Base-by-base conservation (phyloP, 1,140 invertebrate species). In the Magallana ariakensis region DNA sequence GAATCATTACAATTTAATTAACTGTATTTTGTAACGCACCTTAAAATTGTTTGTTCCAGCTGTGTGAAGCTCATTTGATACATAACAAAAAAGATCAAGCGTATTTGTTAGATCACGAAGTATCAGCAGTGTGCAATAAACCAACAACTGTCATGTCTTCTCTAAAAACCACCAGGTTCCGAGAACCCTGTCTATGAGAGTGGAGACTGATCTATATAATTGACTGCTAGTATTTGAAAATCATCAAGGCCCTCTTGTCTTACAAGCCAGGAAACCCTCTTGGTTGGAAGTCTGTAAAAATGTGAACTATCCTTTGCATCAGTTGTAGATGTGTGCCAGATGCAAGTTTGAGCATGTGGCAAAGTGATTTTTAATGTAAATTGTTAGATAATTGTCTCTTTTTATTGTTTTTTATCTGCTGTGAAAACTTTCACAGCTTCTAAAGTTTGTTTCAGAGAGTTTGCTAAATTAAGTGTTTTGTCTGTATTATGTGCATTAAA, bases 351-450 rank as follows among this genome's bases (percentile, higher is more conserved):
- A 82, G 46, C 80, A 56, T 56, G 53, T 55, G 55, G 80, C 55
- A 82, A 82, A 82, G 80, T 82, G 80, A 56, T 82, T 82, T 56
- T 56, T 82, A 54, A 55, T 82, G 80, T 82, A 82, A 54, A 55
- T 55, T 55, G 53, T 82, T 82, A 55, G 80, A 82, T 82, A 82
- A 82, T 82, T 82, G 80, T 82, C 80, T 82, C 46, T 82, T 82
- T 82, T 55, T 82, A 82, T 82, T 82, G 80, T 82, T 56, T 82
- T 81, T 75, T 75, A 75, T 75, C 66, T 82, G 33, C 80, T 82
- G 46, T 54, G 80, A 55, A 56, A 82, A 82, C 46, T 82, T 82
- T 82, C 80, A 82, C 80, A 82, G 80, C 80, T 55, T 82, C 80
- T 82, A 55, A 22, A 82, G 55, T 54, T 82, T 54, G 66, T 75